Base-by-base conservation (phyloP, 2,797 vertebrate species). In the Bovichtus variegatus region DNA sequence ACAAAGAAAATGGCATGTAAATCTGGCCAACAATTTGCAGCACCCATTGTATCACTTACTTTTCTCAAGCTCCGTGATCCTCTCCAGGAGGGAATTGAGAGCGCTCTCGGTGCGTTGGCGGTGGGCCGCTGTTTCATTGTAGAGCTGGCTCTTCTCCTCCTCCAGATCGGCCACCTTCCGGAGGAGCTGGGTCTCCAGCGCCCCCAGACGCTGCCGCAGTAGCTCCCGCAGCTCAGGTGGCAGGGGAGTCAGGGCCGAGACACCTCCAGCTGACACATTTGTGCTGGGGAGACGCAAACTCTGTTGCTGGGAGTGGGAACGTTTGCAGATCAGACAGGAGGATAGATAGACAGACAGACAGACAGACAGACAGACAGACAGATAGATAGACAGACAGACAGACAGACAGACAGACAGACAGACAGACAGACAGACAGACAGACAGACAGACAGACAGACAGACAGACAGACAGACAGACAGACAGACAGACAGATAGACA, bases 101-200 rank as follows among this genome's bases (percentile, higher is more conserved):
- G 96, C 91, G 23, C 86, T 97, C 89, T 99, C 98, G 0, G 98
- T 99, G 93, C 95, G 97, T 87, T 97, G 97, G 68, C 97, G 95
- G 84, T 99, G 98, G 63, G 96, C 96, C 0, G 96, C 95, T 0
- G 97, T 99, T 93, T 99, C 98, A 0, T 99, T 99, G 93, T 97
- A 97, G n/a, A 99, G 96, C 92, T 96, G 93, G 40, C 96, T 97
- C 81, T 98, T 99, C 93, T 99, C 97, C 66, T 98, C 97, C 93
- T 99, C 97, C 53, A 99, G 95, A 92, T 99, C 97, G 0, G 97
- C 94, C 94, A 99, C 98, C 92, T 98, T 98, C 90, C 93, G 96
- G 36, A 98, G 93, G 50, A 99, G 96, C 83, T 99, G 98, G 57
- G 95, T 95, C 89, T 99, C 98, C 86, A 99, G 95, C 23, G 96